Percentiles rank a stretch among this genome's conserved stretches.
Conservation (phyloP, 2,113 vertebrate genomes). For the Grammomys dolichurus region DNA sequence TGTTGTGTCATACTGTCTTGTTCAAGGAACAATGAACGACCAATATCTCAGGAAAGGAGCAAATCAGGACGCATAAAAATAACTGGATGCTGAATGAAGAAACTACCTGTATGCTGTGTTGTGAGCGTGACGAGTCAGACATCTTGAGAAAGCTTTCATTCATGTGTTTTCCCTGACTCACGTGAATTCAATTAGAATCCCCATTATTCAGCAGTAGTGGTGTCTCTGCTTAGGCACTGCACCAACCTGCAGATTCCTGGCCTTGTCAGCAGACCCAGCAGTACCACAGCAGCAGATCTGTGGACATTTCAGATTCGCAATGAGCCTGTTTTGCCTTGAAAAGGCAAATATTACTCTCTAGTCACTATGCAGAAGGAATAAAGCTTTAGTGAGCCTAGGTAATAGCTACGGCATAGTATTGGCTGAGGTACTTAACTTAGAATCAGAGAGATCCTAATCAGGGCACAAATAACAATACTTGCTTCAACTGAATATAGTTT, state of each 20-base stretch:
- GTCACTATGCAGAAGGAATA: neutral
- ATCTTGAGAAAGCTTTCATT: conserved; percentile 63
- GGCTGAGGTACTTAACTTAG: neutral
- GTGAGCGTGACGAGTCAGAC: conserved; percentile 46
- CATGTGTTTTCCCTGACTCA: conserved; percentile 49
- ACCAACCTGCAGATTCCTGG: conserved; percentile 12
- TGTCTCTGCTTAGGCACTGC: neutral
- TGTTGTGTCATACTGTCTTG: accelerated
- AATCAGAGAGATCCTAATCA: neutral
- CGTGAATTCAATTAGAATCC: conserved; percentile 69
- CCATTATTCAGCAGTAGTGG: conserved; percentile 35
- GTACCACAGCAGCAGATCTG: conserved; percentile 27
- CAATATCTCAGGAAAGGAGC: neutral
- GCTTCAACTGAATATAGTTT: conserved; percentile 6
- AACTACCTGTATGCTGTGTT: conserved; percentile 28
- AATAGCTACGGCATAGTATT: neutral
- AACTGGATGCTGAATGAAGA: neutral
- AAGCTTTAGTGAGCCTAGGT: neutral
- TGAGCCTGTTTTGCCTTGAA: neutral
- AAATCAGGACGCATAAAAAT: neutral
- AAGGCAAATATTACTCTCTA: neutral
- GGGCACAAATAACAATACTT: neutral
- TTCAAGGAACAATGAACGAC: accelerated
- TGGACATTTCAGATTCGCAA: conserved; percentile 40
- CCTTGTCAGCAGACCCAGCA: conserved; percentile 67